A percentile compares a stretch with the other conserved stretches of the same genome.
These are phyloP conservation scores for Arvicola amphibius DNA, from an alignment of 2,797 vertebrate species.

Conservation along the genomic window DNA sequence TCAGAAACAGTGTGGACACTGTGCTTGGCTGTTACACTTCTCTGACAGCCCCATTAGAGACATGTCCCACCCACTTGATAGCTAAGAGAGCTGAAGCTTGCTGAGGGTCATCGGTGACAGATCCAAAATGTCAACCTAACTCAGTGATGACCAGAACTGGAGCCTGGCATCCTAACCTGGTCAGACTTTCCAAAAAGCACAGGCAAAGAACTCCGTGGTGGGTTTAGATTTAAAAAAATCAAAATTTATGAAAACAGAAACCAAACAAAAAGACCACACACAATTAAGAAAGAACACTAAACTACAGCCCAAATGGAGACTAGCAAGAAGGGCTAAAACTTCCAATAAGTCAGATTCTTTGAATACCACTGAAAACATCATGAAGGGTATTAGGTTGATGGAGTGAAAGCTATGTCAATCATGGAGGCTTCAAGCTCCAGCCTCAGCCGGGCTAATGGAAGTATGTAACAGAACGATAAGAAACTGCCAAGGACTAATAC, in stretches of 20 bases:
- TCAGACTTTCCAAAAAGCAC: not conserved
- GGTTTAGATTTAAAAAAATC: not conserved
- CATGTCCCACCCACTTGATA: not conserved
- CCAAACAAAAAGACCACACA: not conserved
- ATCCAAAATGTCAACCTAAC: not conserved
- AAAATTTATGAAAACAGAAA: not conserved
- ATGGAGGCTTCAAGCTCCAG: not conserved
- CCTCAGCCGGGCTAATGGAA: slow-evolving; percentile 33
- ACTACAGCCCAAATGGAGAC: not conserved
- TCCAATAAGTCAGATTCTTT: not conserved
- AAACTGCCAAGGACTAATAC: not conserved
- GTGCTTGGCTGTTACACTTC: not conserved
- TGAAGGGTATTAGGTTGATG: not conserved
- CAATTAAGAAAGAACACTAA: not conserved
- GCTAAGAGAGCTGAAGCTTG: not conserved
- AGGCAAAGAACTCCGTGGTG: not conserved
- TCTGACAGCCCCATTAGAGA: not conserved
- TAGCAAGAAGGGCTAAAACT: not conserved
- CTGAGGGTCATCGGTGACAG: not conserved
- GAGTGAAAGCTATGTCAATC: not conserved
- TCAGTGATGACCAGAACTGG: no score
- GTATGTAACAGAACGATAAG: slow-evolving; percentile 17
- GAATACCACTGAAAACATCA: slow-evolving; percentile 9
- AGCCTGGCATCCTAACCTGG: not conserved
- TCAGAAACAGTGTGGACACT: not conserved